These are phyloP conservation scores for Polydrusus pterygomalis DNA, from an alignment of 2,888 invertebrate species.

Conservation along the genomic window DNA sequence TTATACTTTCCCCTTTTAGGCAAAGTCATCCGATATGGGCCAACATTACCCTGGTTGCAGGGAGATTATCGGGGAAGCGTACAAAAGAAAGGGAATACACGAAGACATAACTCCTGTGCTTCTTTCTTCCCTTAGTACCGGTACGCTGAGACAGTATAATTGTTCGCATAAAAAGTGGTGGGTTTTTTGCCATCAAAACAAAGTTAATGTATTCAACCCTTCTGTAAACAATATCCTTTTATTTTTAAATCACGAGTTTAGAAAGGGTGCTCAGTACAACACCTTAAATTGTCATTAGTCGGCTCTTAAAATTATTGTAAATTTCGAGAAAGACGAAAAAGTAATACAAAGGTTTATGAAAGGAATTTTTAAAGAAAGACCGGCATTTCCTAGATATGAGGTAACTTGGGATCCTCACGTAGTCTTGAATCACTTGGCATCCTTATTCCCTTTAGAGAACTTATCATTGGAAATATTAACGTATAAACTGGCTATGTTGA, in stretches of 20 bases:
- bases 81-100: background rate
- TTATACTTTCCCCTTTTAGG: conserved; percentile 18
- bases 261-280: conserved; percentile 8
- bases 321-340: background rate
- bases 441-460: background rate
- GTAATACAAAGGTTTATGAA: conserved; percentile 1
- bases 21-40: background rate
- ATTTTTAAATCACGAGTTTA: conserved; percentile 17
- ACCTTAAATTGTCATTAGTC: conserved; percentile 30
- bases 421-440: background rate
- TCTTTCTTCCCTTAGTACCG: background rate
- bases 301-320: conserved; percentile 25
- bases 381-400: background rate
- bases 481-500: background rate
- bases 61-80: conserved; percentile 17
- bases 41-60: conserved; percentile 29
- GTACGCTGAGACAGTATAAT: conserved; percentile 6
- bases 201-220: background rate
- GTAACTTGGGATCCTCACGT: conserved; percentile 6
- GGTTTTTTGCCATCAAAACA: background rate
- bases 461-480: background rate
- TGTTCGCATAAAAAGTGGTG: conserved; percentile 6
- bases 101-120: background rate
- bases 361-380: conserved; percentile 3
- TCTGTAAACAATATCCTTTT: conserved; percentile 18